Base-by-base conservation (phyloP, 2,113 vertebrate species). In the Rattus norvegicus region DNA sequence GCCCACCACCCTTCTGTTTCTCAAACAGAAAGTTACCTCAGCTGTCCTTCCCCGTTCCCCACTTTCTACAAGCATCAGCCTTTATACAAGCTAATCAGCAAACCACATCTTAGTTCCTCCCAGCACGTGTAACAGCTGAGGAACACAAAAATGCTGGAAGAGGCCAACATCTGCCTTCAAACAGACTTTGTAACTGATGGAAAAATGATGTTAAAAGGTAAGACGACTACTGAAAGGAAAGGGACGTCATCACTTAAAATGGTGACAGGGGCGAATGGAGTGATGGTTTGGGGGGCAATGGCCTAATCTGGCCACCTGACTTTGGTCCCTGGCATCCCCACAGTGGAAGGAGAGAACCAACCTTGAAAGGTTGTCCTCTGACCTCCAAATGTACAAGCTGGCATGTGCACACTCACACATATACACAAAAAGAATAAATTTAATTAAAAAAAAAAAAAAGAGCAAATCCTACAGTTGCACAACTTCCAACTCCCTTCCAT, bases 401-500 rank as follows among this genome's bases (percentile, higher is more conserved):
- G 61, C 26, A 30, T 65, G 61, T 47, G 61, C n/a, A 65, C 39
- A 69, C 28, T 10, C 17, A 86, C 61, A 67, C 43, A 52, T 36
- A 52, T 12, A 69, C 17, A 69, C 63, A 86, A 12, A 86, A 33
- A 67, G 17, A 67, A 67, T 85, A 33, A 43, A 85, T 85, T 47
- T 65, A 85, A 52, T 36, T 19, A 36, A 54, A 80, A 80, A 80
- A 80, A 49, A 81, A 73, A 61, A n/a, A n/a, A n/a, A 75, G 56
- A n/a, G 63, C 39, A 95, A 49, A 79, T 47, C n/a, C 49, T 85
- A 59, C 54, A 72, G 59, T 91, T 94, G 69, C 91, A 94, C 92
- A 98, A 92, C 67, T 63, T n/a, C 73, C 63, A 81, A 2, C 52
- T 88, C 47, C 70, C 79, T 92, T 73, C 91, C 72, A 83, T 20